Base-by-base conservation (phyloP, 2,888 invertebrate species). In the Muscina levida region DNA sequence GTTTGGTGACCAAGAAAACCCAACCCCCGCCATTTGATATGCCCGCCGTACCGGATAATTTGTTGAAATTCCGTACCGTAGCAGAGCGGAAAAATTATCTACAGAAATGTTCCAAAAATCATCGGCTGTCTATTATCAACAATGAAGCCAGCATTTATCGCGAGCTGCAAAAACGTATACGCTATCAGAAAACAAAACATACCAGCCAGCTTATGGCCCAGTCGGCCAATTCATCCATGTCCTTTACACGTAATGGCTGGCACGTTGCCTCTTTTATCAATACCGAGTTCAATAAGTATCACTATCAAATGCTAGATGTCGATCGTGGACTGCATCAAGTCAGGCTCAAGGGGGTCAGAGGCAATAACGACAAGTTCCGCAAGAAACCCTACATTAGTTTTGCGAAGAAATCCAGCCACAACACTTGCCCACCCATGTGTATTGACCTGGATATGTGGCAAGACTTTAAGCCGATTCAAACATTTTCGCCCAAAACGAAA, bases 81-180 rank as follows among this genome's bases (percentile, higher is more conserved):
- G 92, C 92, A 0, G 92, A 93, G 84, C 91, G 92, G 73, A 88
- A 92, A 8, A 86, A 87, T 66, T 88, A 92, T 77, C 83, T 92
- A 46, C 91, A 91, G 82, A 85, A 84, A 46, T 87, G 84, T 22
- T 88, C 84, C 0, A 87, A 86, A 76, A 89, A 87, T 73, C 84
- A 87, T n/a, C 90, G 89, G 59, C 87, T 89, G 82, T 85, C 88
- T 8, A 88, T 91, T 17, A 90, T 91, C 26, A 91, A 91, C 80
- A 91, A 91, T 72, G 90, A 91, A 77, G 88, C 88, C 0, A 89
- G 87, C 3, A 86, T 91, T 19, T 90, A 86, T 72, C 84, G 87
- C 15, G 90, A 90, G 75, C 68, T 91, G 59, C 89, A 88, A 66
- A 88, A 88, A 17, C 88, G 89, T 65, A 83, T 84, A 17, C 87